Evolutionary conservation across 2,888 invertebrate species (phyloP), one percentile per base, ranked within the genome.

Genomic region (Aphidius colemani): DNA sequence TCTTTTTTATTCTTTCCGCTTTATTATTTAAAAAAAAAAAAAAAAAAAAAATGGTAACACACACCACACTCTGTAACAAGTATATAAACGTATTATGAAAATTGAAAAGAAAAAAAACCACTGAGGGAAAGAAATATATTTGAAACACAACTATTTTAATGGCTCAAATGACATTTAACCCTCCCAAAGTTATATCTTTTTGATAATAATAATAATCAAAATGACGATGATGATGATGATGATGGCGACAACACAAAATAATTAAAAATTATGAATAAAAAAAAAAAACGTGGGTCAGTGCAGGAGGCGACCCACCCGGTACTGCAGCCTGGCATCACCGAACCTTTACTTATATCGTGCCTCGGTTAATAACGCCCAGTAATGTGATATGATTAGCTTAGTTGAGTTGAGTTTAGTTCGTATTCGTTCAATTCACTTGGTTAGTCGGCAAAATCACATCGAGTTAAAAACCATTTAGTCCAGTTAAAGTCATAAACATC

Each of bases 331-430:
- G 70, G 70, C 78, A 78, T 77, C 79, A 77, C 74, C 78, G 80
- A 76, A 74, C 79, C 81, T 81, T 81, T 77, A 77, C 81, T 81
- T 81, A 80, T 81, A 81, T 80, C 78, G 78, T 80, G 78, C 76
- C 78, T 76, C 78, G 78, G 77, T 80, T 80, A 81, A 81, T 81
- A 80, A 81, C 79, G 77, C 78, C 65, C 77, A 79, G 81, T 81
- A 81, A 81, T 81, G 80, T 81, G 80, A 81, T 80, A 81, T 79
- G 81, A 81, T 81, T 81, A 81, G 80, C 78, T 81, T 78, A 81
- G 81, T 81, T 81, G 80, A 81, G 80, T 78, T 80, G 80, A 80
- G 81, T 80, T 81, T 80, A 81, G 80, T 81, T 80, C 80, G 76
- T 81, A 80, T 80, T 80, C 78, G 79, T 81, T 81, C 81, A 81